phyloP scores from a whole-genome alignment of 2,888 invertebrate genomes.

The Cephalotes varians region DNA sequence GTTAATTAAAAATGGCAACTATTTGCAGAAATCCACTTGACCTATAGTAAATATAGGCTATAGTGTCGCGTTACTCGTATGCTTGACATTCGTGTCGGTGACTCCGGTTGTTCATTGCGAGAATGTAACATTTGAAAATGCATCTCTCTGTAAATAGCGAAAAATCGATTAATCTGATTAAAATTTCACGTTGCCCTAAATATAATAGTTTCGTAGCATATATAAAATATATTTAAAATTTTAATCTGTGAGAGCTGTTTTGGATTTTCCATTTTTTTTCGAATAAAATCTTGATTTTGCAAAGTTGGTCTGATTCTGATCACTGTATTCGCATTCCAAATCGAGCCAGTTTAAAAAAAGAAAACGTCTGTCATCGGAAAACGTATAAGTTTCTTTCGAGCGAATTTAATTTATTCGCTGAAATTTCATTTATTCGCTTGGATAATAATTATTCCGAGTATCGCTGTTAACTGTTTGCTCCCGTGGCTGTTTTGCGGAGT shows the following conservation, averaged over 20 bases:
- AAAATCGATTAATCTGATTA: background rate
- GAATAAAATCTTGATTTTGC: background rate
- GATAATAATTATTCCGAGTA: constrained; percentile 16
- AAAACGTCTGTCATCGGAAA: background rate
- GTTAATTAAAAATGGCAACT: constrained; percentile 49
- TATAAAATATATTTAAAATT: background rate
- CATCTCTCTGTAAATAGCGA: background rate
- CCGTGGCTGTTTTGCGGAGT: constrained; percentile 3
- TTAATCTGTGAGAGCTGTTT: background rate
- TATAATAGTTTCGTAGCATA: background rate
- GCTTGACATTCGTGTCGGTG: background rate
- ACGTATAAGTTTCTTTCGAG: background rate
- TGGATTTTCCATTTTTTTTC: background rate
- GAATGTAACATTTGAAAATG: background rate
- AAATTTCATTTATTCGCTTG: too few species aligned
- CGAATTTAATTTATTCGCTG: constrained; percentile 16
- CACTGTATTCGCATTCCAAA: background rate
- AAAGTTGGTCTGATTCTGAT: background rate
- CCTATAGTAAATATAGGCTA: constrained; percentile 38
- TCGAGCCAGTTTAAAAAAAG: background rate
- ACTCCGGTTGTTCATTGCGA: constrained; percentile 3
- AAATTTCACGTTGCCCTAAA: background rate
- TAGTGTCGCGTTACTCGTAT: constrained; percentile 20
- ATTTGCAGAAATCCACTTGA: constrained; percentile 48
- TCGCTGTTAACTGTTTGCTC: constrained; percentile 16